A percentile compares a stretch with the other conserved stretches of the same genome.
Conservation (phyloP, 2,113 vertebrate species). For the Reinhardtius hippoglossoides region DNA sequence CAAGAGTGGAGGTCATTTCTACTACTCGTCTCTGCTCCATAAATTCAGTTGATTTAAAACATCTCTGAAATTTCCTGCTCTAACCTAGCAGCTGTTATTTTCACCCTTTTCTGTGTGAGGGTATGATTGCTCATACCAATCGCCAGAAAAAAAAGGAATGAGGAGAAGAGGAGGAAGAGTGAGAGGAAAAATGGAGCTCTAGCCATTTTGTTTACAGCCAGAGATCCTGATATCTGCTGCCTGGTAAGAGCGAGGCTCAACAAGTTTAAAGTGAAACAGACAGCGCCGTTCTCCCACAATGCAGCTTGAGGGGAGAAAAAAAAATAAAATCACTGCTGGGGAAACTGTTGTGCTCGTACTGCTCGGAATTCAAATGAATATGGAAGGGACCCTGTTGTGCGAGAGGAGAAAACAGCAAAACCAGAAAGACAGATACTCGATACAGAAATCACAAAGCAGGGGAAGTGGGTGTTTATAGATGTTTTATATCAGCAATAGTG, state of each 20-base stretch:
- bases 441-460: neutral
- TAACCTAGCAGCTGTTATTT: conserved; percentile 19
- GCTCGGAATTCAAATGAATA: conserved; percentile 53
- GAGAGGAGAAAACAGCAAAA: conserved; percentile 36
- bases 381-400: conserved; percentile 50
- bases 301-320: conserved; percentile 51
- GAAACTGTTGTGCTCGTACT: conserved; percentile 17
- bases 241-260: conserved; percentile 52
- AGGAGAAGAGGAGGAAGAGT: neutral
- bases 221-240: conserved; percentile 59
- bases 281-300: conserved; percentile 46
- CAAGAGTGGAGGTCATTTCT: neutral
- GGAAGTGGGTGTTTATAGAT: neutral
- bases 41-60: neutral
- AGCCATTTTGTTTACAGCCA: conserved; percentile 70
- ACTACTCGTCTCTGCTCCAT: too few species aligned
- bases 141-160: conserved; percentile 13
- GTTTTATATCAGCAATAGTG: neutral
- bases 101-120: neutral
- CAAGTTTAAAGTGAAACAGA: conserved; percentile 72
- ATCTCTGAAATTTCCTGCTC: neutral
- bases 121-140: conserved; percentile 42
- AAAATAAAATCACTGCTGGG: conserved; percentile 55
- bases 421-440: conserved; percentile 14
- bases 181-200: conserved; percentile 24